Evolutionary conservation across 2,113 vertebrate species (phyloP).

Genomic region (Origma solitaria): DNA sequence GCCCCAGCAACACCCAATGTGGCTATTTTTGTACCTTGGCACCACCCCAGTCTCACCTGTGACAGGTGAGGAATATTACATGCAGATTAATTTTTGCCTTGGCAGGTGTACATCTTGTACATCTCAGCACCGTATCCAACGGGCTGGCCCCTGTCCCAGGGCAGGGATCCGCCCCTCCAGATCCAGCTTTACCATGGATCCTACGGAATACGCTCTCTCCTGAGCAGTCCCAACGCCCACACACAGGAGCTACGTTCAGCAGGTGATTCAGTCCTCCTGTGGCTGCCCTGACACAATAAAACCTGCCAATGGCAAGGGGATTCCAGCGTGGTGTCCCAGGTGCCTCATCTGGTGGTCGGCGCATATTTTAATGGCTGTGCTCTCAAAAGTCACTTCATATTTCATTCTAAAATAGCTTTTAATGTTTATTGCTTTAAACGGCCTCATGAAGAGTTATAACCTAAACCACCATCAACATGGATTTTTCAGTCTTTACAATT

Average conservation of each 20-base stretch:
- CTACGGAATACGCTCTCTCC: accelerated
- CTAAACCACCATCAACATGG: background rate
- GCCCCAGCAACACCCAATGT: background rate
- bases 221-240: accelerated
- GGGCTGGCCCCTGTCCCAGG: background rate
- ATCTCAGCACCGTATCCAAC: background rate
- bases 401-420: background rate
- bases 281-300: background rate
- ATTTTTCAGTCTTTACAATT: background rate
- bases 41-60: background rate
- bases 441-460: background rate
- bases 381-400: background rate
- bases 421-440: background rate
- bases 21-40: background rate
- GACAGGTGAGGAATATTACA: background rate
- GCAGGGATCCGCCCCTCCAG: background rate
- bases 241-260: background rate
- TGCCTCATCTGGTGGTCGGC: background rate
- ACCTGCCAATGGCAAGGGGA: background rate
- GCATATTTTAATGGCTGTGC: background rate
- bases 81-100: background rate
- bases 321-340: background rate
- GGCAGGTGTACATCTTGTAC: background rate
- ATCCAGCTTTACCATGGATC: background rate
- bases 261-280: accelerated